Conservation (phyloP, 2,888 invertebrate genomes). For the Toxonevra muliebris region DNA sequence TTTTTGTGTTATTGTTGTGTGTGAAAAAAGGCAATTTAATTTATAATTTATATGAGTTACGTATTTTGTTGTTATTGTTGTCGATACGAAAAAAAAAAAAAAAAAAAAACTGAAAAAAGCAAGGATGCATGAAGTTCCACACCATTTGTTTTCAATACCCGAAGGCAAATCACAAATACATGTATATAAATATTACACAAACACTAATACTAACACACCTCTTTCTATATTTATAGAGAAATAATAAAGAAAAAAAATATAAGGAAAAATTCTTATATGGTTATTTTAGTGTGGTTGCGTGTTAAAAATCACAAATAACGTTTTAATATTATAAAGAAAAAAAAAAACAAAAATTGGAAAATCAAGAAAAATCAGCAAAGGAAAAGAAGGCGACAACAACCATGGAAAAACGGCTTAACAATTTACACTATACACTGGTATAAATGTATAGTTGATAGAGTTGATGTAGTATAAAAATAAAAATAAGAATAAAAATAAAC, state of each 20-base stretch:
- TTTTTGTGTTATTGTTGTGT: no score
- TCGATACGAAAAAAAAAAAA: neutral
- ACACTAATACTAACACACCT: no score
- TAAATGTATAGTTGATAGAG: neutral
- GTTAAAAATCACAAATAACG: conserved; percentile 22
- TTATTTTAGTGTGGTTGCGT: conserved; percentile 19
- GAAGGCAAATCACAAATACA: no score
- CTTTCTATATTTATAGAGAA: no score
- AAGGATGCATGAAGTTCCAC: no score
- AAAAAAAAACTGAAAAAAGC: neutral
- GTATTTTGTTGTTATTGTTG: no score
- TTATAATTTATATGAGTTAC: no score
- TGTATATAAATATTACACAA: no score
- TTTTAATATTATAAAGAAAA: neutral
- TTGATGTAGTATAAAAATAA: neutral
- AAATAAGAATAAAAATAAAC: conserved; percentile 18
- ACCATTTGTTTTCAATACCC: neutral
- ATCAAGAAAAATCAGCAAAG: neutral
- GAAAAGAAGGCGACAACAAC: neutral
- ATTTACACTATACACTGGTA: conserved; percentile 3
- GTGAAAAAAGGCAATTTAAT: no score
- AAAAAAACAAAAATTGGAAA: neutral
- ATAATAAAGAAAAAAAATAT: no score
- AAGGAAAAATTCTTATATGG: no score
- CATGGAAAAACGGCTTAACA: conserved; percentile 3